Conservation (phyloP, 2,113 vertebrate genomes). For the Sardina pilchardus region DNA sequence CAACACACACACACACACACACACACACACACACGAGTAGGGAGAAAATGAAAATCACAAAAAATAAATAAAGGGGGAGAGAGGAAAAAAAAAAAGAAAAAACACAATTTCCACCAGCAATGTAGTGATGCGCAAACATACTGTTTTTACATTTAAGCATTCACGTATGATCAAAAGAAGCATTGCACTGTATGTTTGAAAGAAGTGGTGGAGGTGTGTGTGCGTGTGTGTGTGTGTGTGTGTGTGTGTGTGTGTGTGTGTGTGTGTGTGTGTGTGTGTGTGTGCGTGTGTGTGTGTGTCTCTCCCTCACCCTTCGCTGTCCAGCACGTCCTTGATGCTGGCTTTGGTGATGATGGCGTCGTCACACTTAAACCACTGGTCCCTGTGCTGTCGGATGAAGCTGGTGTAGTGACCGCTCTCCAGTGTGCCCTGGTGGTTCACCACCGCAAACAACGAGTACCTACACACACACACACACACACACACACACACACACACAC, state of each 20-base stretch:
- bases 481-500: not conserved
- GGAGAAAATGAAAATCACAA: not conserved
- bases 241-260: not conserved
- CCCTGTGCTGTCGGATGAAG: constrained; percentile 99
- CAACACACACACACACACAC: constrained; percentile 6
- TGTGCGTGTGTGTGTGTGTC: not conserved
- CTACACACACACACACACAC: constrained; percentile 58
- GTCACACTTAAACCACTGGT: constrained; percentile 99
- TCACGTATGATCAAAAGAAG: not conserved
- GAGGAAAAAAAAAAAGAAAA: not conserved
- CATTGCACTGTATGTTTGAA: not conserved
- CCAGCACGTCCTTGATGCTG: constrained; percentile 98
- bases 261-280: not conserved
- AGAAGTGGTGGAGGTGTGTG: not conserved
- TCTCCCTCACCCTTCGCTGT: constrained; percentile 91
- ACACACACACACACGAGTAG: not conserved
- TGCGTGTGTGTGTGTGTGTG: not conserved
- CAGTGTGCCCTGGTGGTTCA: constrained; percentile 98
- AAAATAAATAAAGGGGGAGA: not conserved
- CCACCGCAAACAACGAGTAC: constrained; percentile 98
- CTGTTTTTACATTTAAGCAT: not conserved
- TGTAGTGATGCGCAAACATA: not conserved
- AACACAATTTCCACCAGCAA: not conserved
- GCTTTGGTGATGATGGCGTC: constrained; percentile 99
- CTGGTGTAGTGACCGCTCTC: constrained; percentile 99